Conservation (phyloP, 2,113 vertebrate genomes). For the Mesoclemmys tuberculata region DNA sequence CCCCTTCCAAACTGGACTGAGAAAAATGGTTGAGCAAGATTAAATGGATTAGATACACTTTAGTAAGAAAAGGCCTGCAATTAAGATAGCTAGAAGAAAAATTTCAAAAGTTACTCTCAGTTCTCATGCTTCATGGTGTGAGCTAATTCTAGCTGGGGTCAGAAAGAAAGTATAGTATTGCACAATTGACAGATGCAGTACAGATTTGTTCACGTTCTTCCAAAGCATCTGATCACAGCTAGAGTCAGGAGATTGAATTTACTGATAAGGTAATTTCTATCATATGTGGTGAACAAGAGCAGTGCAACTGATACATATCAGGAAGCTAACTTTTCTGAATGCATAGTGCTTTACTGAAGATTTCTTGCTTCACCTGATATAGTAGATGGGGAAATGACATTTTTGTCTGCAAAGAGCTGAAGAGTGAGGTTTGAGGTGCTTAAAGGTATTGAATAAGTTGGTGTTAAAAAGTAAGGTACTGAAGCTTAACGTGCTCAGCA, state of each 20-base stretch:
- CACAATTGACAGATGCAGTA: not conserved
- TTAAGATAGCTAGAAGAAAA: not conserved
- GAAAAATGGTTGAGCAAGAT: not conserved
- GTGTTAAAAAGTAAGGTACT: not conserved
- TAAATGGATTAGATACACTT: not conserved
- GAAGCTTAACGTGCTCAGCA: fast-evolving
- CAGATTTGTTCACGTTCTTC: not conserved
- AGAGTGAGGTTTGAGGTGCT: not conserved
- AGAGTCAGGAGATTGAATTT: not conserved
- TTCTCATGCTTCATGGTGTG: fast-evolving
- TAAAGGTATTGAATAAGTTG: not conserved
- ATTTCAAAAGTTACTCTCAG: fast-evolving
- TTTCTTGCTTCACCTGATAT: fast-evolving
- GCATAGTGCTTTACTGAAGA: not conserved
- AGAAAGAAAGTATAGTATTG: not conserved
- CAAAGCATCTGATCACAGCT: not conserved
- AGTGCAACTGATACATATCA: fast-evolving
- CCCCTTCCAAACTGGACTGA: fast-evolving
- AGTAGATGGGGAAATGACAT: not conserved
- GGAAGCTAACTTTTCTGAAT: not conserved
- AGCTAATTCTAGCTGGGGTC: not conserved
- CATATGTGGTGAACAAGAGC: fast-evolving
- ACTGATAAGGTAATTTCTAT: not conserved
- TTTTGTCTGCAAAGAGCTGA: fast-evolving
- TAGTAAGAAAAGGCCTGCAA: not conserved